Evolutionary conservation across 2,888 invertebrate genomes (phyloP).

Genomic region (Dione juno): DNA sequence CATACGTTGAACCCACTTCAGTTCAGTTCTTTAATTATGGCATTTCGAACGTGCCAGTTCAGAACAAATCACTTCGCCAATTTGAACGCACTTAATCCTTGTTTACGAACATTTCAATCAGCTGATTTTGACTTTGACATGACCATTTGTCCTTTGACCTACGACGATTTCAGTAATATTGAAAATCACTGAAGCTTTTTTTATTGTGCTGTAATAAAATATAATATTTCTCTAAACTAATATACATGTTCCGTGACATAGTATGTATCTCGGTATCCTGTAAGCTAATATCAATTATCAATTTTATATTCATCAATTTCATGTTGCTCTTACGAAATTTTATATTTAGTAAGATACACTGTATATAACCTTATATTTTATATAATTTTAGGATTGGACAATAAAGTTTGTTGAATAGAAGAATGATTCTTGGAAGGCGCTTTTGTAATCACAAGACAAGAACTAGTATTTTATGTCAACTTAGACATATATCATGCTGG

Average conservation of each 20-base stretch:
- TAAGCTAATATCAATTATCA: background rate
- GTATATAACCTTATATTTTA: background rate
- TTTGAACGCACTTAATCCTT: background rate
- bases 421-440: slow-evolving; percentile 57
- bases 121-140: slow-evolving; percentile 39
- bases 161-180: background rate
- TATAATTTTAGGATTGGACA: background rate
- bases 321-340: too few relatives aligned
- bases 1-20: too few relatives aligned
- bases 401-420: slow-evolving; percentile 7
- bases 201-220: slow-evolving; percentile 5
- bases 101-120: slow-evolving; percentile 24
- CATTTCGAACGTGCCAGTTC: too few relatives aligned
- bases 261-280: background rate
- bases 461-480: slow-evolving; percentile 50
- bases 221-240: background rate
- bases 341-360: background rate
- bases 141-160: background rate
- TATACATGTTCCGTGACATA: background rate
- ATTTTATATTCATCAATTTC: background rate
- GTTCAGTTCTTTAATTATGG: too few relatives aligned
- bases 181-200: background rate
- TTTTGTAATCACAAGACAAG: slow-evolving; percentile 47
- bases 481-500: slow-evolving; percentile 82
- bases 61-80: too few relatives aligned